Evolutionary conservation across 2,888 invertebrate genomes (phyloP).

Genomic region (Agriopis aurantiaria): DNA sequence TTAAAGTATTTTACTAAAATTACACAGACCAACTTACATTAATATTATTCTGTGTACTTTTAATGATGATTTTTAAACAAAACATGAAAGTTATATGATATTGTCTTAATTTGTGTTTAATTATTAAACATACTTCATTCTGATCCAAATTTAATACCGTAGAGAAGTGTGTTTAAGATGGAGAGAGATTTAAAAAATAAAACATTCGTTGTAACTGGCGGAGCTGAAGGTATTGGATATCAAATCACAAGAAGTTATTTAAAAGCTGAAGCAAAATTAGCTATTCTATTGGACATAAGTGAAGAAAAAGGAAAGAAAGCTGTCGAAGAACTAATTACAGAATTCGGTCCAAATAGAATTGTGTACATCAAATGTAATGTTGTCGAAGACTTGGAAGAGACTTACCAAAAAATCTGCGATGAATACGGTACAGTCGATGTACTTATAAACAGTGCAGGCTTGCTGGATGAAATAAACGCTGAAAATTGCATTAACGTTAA

Average conservation of each 20-base stretch:
- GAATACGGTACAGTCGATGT: constrained; percentile 66
- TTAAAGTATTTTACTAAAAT: no score
- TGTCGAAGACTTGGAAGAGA: constrained; percentile 69
- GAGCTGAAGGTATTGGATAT: constrained; percentile 81
- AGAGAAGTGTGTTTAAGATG: constrained; percentile 36
- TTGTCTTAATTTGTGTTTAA: no score
- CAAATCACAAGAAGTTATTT: constrained; percentile 74
- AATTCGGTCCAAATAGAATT: constrained; percentile 71
- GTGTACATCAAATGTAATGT: constrained; percentile 82
- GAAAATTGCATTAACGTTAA: constrained; percentile 63
- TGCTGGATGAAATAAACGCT: constrained; percentile 52
- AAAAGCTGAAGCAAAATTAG: constrained; percentile 61
- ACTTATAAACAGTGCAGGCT: constrained; percentile 73
- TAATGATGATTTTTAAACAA: no score
- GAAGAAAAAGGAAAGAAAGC: constrained; percentile 61
- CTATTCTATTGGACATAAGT: constrained; percentile 54
- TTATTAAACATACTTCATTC: background rate
- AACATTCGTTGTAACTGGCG: constrained; percentile 77
- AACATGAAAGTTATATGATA: no score
- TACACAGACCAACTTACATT: no score
- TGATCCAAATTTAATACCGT: background rate
- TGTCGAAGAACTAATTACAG: constrained; percentile 64
- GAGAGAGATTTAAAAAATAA: constrained; percentile 50
- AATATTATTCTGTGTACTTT: no score
- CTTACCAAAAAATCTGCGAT: constrained; percentile 57